Evolutionary conservation across 2,888 invertebrate genomes (phyloP).

Genomic region (Epinotia nisella): DNA sequence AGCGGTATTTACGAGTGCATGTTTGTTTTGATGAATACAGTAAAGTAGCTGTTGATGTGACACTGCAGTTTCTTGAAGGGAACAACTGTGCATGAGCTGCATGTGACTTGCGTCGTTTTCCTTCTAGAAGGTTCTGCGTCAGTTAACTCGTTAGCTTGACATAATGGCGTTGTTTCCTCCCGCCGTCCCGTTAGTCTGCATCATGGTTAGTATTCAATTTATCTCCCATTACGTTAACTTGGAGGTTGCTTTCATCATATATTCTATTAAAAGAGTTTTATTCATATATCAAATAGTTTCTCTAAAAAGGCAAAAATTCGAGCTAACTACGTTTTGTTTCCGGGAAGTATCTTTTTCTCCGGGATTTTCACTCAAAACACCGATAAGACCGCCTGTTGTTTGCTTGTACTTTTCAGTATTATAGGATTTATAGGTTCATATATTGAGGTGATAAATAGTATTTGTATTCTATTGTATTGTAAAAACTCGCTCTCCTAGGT

Average conservation of each 20-base stretch:
- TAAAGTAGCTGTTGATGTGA: constrained; percentile 11
- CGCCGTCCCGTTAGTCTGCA: constrained; percentile 60
- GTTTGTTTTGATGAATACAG: constrained; percentile 18
- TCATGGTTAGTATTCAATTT: constrained; percentile 45
- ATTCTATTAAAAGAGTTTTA: no score
- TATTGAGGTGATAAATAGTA: no score
- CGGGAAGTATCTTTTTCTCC: no score
- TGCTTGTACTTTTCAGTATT: no score
- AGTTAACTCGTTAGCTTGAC: constrained; percentile 56
- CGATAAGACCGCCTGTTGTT: no score
- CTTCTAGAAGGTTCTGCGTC: constrained; percentile 25
- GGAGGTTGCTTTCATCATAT: constrained; percentile 9
- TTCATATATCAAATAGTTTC: no score
- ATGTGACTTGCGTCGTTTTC: constrained; percentile 12
- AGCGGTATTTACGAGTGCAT: constrained; percentile 5
- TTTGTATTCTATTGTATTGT: no score
- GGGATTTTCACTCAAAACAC: no score
- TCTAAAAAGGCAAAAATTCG: no score
- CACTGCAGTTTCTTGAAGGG: not conserved
- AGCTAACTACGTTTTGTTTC: no score
- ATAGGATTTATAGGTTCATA: no score
- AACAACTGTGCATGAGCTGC: not conserved
- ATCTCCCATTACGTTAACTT: constrained; percentile 21
- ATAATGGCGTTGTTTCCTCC: constrained; percentile 62
- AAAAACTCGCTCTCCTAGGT: no score